phyloP scores from a whole-genome alignment of 2,888 invertebrate species.

The Hypercompe scribonia region DNA sequence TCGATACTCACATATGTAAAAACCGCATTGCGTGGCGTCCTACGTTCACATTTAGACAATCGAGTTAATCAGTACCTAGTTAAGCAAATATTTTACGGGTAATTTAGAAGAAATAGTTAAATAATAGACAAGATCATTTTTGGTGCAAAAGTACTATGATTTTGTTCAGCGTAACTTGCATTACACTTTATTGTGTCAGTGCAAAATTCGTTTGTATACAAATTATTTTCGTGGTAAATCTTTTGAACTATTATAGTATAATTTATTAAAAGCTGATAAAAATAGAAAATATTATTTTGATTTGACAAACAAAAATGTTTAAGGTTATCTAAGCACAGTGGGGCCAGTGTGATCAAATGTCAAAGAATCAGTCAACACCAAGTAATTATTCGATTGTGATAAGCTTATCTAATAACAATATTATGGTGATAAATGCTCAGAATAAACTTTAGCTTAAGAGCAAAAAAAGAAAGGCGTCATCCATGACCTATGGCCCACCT shows the following conservation, averaged over 20 bases:
- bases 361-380: not conserved
- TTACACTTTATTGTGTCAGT: too few relatives aligned
- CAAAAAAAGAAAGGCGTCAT: not conserved
- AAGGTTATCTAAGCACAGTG: constrained; percentile 1
- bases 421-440: not conserved
- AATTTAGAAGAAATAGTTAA: too few relatives aligned
- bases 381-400: constrained; percentile 1
- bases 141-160: too few relatives aligned
- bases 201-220: not conserved
- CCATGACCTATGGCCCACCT: too few relatives aligned
- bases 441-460: not conserved
- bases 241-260: not conserved
- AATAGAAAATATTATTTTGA: not conserved
- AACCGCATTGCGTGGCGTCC: not conserved
- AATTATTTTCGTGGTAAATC: not conserved
- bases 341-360: not conserved
- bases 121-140: too few relatives aligned
- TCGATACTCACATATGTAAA: not conserved
- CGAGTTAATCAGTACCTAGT: too few relatives aligned
- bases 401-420: not conserved
- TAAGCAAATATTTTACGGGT: too few relatives aligned
- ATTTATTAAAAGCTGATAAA: not conserved
- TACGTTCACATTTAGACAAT: too few relatives aligned
- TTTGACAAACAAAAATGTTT: not conserved
- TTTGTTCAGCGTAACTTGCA: not conserved